Evolutionary conservation across 2,888 invertebrate species (phyloP).

Genomic region (Apotomis betuletana): DNA sequence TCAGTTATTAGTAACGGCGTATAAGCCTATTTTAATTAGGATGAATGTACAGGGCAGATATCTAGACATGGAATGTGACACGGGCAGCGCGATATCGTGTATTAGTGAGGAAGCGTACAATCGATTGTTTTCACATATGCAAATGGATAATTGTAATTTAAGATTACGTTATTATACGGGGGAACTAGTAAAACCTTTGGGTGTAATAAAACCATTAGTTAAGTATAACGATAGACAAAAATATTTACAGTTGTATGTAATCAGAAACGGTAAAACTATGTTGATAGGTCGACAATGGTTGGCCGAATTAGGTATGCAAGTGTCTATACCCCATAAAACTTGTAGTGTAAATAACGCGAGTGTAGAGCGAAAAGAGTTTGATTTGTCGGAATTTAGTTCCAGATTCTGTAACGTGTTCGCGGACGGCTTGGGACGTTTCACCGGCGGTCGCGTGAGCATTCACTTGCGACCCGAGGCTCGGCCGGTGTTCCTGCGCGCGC

Average conservation of each 20-base stretch:
- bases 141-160: constrained; percentile 16
- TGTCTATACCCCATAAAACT: background rate
- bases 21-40: background rate
- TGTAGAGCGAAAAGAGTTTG: background rate
- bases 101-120: constrained; percentile 30
- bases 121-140: constrained; percentile 5
- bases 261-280: constrained; percentile 12
- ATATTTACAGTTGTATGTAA: constrained; percentile 36
- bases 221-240: constrained; percentile 19
- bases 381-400: constrained; percentile 4
- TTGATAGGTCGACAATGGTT: constrained; percentile 29
- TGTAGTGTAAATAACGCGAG: background rate
- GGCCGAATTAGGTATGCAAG: constrained; percentile 1
- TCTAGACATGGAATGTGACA: constrained; percentile 41
- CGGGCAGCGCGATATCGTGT: constrained; percentile 41
- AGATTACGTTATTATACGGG: constrained; percentile 33
- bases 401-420: constrained; percentile 9
- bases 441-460: background rate
- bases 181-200: constrained; percentile 30
- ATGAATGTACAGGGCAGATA: constrained; percentile 2
- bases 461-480: background rate
- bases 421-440: constrained; percentile 1
- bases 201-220: constrained; percentile 26
- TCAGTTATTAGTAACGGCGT: background rate
- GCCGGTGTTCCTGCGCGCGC: constrained; percentile 6